phyloP scores from a whole-genome alignment of 2,113 vertebrate genomes.

The Leucopternis melanops region DNA sequence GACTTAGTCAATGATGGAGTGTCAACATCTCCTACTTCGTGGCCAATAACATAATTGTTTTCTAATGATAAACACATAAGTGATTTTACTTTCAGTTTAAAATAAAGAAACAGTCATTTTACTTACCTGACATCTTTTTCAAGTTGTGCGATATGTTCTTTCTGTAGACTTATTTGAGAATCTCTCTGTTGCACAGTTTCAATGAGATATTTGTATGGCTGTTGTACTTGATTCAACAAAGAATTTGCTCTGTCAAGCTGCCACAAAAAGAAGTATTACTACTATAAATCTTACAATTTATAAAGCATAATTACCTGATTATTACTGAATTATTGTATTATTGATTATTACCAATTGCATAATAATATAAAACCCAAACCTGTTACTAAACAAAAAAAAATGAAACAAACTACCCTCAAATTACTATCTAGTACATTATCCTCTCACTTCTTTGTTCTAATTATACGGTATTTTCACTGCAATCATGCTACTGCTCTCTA shows the following conservation, averaged over 20 bases:
- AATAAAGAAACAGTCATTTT: not conserved
- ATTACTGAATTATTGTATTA: not conserved
- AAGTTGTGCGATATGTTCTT: conserved; percentile 75
- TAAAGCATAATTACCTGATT: not conserved
- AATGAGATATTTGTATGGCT: conserved; percentile 92
- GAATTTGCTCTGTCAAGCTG: conserved; percentile 85
- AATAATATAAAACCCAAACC: not conserved
- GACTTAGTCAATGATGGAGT: not conserved
- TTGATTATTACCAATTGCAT: not conserved
- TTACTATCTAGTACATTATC: not conserved
- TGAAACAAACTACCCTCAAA: not conserved
- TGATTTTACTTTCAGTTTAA: not conserved
- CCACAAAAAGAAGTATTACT: not conserved
- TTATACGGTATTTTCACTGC: not conserved
- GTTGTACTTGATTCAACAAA: conserved; percentile 86
- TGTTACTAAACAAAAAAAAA: not conserved
- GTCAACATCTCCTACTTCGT: not conserved
- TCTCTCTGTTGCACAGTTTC: conserved; percentile 88
- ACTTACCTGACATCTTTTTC: conserved; percentile 87
- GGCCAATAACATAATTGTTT: not conserved
- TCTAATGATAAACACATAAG: not conserved
- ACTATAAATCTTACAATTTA: not conserved
- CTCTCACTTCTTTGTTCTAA: not conserved
- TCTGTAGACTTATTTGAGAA: conserved; percentile 79
- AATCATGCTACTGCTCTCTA: not conserved